Conservation (phyloP, 2,797 vertebrate species). For the Sylvilagus floridanus region DNA sequence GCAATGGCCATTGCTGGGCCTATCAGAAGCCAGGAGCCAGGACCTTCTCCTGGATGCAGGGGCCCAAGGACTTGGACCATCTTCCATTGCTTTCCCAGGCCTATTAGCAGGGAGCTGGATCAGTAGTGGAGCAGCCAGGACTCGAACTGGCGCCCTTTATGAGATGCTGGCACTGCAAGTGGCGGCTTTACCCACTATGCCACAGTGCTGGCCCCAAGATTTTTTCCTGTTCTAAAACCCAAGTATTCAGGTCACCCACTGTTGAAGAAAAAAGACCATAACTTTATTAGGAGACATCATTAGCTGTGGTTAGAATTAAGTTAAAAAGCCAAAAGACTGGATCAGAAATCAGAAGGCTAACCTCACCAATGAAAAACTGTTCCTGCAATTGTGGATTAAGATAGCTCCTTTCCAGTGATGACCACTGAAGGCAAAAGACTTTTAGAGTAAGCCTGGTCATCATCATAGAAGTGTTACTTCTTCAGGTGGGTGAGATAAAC, state of each 20-base stretch:
- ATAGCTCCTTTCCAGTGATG: conserved; percentile 26
- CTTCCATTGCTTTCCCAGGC: too few relatives aligned
- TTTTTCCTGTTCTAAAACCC: conserved; percentile 51
- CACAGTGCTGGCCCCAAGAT: too few relatives aligned
- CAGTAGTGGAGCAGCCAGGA: too few relatives aligned
- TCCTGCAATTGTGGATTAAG: not conserved
- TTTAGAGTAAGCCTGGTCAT: not conserved
- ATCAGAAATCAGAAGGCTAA: conserved; percentile 11
- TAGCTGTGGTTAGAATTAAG: conserved; percentile 42
- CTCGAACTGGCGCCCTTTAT: too few relatives aligned
- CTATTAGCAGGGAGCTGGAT: too few relatives aligned
- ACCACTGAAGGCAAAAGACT: not conserved
- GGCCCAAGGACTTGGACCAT: too few relatives aligned
- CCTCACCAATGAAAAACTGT: conserved; percentile 20
- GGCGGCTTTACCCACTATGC: too few relatives aligned
- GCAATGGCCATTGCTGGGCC: too few relatives aligned
- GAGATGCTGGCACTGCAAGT: too few relatives aligned
- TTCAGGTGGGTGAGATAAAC: not conserved
- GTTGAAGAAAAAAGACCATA: conserved; percentile 7
- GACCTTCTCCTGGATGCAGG: too few relatives aligned
- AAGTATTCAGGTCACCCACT: conserved; percentile 42
- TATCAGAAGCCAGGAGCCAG: too few relatives aligned
- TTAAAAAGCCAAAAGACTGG: conserved; percentile 32
- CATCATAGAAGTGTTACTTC: not conserved
- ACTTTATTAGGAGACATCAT: not conserved